Base-by-base conservation (phyloP, 2,888 invertebrate species). In the Cotesia congregata region DNA sequence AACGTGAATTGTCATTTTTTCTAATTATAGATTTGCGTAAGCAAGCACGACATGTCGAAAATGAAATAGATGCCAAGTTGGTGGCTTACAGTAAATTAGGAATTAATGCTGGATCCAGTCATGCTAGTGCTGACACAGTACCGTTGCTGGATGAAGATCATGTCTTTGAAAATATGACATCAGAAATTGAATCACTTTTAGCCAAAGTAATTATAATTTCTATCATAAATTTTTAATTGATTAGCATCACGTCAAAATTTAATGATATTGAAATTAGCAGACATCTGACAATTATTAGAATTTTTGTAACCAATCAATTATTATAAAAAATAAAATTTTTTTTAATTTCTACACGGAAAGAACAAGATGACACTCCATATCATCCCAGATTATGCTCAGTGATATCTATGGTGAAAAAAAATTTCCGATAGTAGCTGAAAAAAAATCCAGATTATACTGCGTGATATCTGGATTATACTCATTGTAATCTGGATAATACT, bases 71-170 rank as follows among this genome's bases (percentile, higher is more conserved):
- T 90, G 91, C 97, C 9, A 99, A 99, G 90, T 91, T 99, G 80
- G 97, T 98, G 1, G 96, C 96, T 5, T 97, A 98, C 88, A 98
- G 97, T 89, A 99, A 99, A 91, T 92, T 98, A 60, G 97, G 97
- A 20, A 91, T 92, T 68, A 93, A 91, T 85, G 77, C 83, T n/a
- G 84, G 85, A 0, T 81, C 86, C 7, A 85, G 82, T 73, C 84
- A 85, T 77, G 82, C 82, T 6, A 86, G 84, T 30, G 71, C 83
- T 0, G 97, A 97, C 86, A 94, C 94, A 82, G 93, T 94, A 67
- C 97, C 97, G 0, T 91, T 97, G n/a, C 91, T 97, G 50, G 95
- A 95, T 81, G 94, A 93, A 73, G 97, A 97, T 86, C 96, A 97
- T 89, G 95, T 97, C 89, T 98, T 98, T 88, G 97, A 98, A 84